A percentile compares a stretch with the other conserved stretches of the same genome.
Evolutionary conservation across 2,888 invertebrate species (phyloP).

Genomic region (Lasioglossum calceatum): DNA sequence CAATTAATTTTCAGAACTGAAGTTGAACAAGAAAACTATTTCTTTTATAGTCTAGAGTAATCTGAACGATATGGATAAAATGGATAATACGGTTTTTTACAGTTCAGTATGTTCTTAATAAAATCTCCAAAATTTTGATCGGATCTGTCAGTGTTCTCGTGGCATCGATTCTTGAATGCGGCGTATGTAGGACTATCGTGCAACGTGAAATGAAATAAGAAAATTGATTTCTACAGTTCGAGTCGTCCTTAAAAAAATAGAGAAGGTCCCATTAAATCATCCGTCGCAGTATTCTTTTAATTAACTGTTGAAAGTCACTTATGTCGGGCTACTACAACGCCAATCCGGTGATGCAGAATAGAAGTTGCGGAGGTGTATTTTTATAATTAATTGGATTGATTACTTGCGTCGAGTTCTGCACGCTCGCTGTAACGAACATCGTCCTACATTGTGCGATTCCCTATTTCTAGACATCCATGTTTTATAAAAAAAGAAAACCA

Average conservation of each 20-base stretch:
- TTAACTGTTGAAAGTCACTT: not conserved
- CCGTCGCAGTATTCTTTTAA: not conserved
- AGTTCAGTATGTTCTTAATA: too few species aligned
- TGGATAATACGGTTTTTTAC: too few species aligned
- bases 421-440: not conserved
- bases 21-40: too few species aligned
- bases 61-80: too few species aligned
- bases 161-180: not conserved
- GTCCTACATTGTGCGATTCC: not conserved
- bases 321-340: not conserved
- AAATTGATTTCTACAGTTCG: not conserved
- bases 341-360: not conserved
- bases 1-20: too few species aligned
- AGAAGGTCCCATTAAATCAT: not conserved
- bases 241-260: not conserved
- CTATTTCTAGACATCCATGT: not conserved
- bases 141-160: too few species aligned
- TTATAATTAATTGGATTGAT: conserved; percentile 6
- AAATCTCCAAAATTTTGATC: too few species aligned
- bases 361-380: conserved; percentile 3
- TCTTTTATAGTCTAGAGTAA: too few species aligned
- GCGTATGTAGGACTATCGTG: too few species aligned
- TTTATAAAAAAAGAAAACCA: not conserved
- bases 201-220: not conserved
- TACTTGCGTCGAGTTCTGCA: too few species aligned